Conservation (phyloP, 2,113 vertebrate genomes). For the Baryphthengus martii region DNA sequence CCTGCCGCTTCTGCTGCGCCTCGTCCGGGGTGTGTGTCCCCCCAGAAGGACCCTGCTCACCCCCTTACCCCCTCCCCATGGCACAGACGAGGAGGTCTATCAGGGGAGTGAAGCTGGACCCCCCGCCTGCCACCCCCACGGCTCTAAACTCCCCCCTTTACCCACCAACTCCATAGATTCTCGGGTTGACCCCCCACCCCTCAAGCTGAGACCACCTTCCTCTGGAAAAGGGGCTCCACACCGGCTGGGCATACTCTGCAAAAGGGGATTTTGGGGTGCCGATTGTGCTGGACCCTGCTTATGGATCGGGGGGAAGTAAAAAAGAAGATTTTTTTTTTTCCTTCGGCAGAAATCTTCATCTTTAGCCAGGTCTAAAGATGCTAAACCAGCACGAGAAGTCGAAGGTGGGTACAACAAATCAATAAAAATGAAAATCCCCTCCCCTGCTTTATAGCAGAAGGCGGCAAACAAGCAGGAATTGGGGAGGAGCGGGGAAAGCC, state of each 20-base stretch:
- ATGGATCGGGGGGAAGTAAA: not conserved
- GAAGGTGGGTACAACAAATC: constrained; percentile 12
- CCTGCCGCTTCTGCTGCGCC: not conserved
- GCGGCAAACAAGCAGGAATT: not conserved
- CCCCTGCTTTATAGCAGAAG: not conserved
- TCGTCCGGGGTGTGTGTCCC: not conserved
- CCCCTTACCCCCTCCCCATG: not conserved
- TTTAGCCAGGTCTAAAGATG: not conserved
- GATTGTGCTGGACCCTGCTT: not conserved
- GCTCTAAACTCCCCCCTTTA: not conserved
- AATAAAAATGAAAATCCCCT: not conserved
- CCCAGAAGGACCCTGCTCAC: not conserved
- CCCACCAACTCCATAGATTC: not conserved
- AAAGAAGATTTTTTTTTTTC: not conserved
- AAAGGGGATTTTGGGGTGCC: not conserved
- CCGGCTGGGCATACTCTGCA: not conserved
- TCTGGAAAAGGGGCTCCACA: not conserved
- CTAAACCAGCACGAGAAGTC: not conserved
- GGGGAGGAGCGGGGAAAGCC: not conserved
- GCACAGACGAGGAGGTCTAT: not conserved
- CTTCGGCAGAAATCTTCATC: not conserved
- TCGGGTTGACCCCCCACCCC: too few relatives aligned
- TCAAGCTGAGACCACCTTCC: too few relatives aligned
- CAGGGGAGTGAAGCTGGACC: not conserved
- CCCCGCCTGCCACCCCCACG: too few relatives aligned